Base-by-base conservation (phyloP, 2,888 invertebrate genomes). In the Hydrotaea diabolus region DNA sequence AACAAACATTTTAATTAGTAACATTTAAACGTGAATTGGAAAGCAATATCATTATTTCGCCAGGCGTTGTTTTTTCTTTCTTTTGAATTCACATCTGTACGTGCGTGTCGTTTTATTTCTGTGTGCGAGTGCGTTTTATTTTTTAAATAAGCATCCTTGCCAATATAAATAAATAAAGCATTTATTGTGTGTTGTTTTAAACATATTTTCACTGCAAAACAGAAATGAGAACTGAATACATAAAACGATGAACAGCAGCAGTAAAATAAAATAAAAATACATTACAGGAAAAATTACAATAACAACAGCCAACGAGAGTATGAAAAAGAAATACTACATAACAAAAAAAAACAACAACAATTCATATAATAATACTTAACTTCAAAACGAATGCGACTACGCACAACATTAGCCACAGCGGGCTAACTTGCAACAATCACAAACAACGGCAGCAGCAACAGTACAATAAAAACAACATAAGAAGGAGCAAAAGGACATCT, bases 371-470 rank as follows among this genome's bases (percentile, higher is more conserved):
- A 72, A 19, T 59, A 81, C 59, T 49, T 62, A 77, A 74, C 49
- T 49, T 62, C 26, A 77, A 55, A 55, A 71, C 26, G 62, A 84
- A 23, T 62, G 31, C 31, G 62, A 59, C 23, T 23, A 59, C 13
- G 26, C 59, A 21, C 59, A 26, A 21, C 59, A 59, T 23, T 9
- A 39, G 39, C 74, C 83, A 85, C 69, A 83, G 59, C 78, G 86
- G 49, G 73, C 82, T 86, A 81, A 87, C 81, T 83, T 69, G 72
- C 85, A 87, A 85, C 86, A 84, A 87, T 86, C 86, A 76, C 82
- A 57, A 74, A 62, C 73, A 84, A 53, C 76, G 85, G 71, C 85
- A 81, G 17, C 59, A 86, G 15, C 66, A 80, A 23, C 39, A 77
- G n/a, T n/a, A 78, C 57, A 39, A 36, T 11, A 19, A 9, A 46